phyloP scores from a whole-genome alignment of 2,888 invertebrate genomes.

The Incurvaria masculella region DNA sequence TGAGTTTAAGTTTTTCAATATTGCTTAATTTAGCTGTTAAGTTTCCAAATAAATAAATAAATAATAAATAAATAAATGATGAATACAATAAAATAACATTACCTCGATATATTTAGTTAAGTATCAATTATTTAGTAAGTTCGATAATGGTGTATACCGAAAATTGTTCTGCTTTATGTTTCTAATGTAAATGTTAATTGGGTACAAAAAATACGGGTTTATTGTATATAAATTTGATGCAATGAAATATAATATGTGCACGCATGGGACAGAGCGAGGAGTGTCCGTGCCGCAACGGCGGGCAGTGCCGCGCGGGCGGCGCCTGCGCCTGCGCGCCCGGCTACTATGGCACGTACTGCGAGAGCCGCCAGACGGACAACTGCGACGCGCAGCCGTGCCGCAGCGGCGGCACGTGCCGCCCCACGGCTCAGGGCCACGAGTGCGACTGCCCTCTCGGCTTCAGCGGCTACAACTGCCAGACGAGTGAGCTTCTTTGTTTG shows the following conservation, averaged over 20 bases:
- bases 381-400: slow-evolving; percentile 68
- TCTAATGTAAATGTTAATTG: too few species aligned
- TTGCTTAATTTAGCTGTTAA: too few species aligned
- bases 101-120: too few species aligned
- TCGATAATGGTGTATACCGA: too few species aligned
- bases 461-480: slow-evolving; percentile 75
- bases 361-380: slow-evolving; percentile 39
- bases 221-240: too few species aligned
- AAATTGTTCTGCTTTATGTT: too few species aligned
- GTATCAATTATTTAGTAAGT: too few species aligned
- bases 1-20: too few species aligned
- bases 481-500: slow-evolving; percentile 50
- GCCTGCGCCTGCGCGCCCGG: slow-evolving; percentile 54
- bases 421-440: slow-evolving; percentile 44
- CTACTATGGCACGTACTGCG: slow-evolving; percentile 36
- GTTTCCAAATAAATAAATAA: too few species aligned
- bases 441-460: slow-evolving; percentile 83
- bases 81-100: too few species aligned
- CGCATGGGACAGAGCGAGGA: slow-evolving; percentile 26
- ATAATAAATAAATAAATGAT: too few species aligned
- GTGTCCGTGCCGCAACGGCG: slow-evolving; percentile 66
- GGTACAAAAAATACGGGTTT: too few species aligned
- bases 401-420: slow-evolving; percentile 74
- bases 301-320: slow-evolving; percentile 54
- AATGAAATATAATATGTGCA: not conserved